Conservation (phyloP, 1,140 invertebrate genomes). For the Bathynomus jamesi region DNA sequence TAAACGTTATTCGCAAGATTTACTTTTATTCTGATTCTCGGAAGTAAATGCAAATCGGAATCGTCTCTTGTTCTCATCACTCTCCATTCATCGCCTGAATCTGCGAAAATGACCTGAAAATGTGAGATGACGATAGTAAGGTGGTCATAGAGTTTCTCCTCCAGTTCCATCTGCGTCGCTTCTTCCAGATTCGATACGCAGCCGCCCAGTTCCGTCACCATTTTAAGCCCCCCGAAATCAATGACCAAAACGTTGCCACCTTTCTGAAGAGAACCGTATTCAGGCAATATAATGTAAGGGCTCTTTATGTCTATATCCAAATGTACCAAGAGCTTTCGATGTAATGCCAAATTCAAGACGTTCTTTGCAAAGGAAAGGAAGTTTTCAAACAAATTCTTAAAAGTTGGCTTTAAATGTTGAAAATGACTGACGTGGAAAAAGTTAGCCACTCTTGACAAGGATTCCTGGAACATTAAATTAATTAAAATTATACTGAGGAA, state of each 20-base stretch:
- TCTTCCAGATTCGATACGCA: constrained; percentile 57
- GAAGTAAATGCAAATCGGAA: constrained; percentile 65
- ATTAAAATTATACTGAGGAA: no score
- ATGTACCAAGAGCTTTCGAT: constrained; percentile 40
- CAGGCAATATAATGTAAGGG: constrained; percentile 68
- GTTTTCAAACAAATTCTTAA: neutral
- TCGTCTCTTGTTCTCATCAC: constrained; percentile 59
- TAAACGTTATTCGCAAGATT: constrained; percentile 67
- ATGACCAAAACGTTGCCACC: constrained; percentile 62
- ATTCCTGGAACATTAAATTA: constrained; percentile 55
- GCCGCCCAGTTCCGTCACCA: constrained; percentile 60
- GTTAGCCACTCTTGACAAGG: constrained; percentile 61
- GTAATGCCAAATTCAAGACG: neutral
- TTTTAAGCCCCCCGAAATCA: constrained; percentile 61
- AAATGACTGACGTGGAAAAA: constrained; percentile 57
- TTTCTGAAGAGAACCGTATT: constrained; percentile 64
- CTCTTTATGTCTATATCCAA: constrained; percentile 67
- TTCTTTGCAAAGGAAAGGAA: neutral
- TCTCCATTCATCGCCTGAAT: constrained; percentile 64
- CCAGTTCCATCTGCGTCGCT: constrained; percentile 70
- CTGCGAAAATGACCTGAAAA: constrained; percentile 53
- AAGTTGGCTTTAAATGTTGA: neutral
- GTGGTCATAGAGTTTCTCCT: constrained; percentile 70
- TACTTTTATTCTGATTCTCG: constrained; percentile 59
- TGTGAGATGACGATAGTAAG: constrained; percentile 61